Evolutionary conservation across 2,888 invertebrate species (phyloP), one percentile per base, ranked within the genome.

Genomic region (Eumacrocentrus americanus): DNA sequence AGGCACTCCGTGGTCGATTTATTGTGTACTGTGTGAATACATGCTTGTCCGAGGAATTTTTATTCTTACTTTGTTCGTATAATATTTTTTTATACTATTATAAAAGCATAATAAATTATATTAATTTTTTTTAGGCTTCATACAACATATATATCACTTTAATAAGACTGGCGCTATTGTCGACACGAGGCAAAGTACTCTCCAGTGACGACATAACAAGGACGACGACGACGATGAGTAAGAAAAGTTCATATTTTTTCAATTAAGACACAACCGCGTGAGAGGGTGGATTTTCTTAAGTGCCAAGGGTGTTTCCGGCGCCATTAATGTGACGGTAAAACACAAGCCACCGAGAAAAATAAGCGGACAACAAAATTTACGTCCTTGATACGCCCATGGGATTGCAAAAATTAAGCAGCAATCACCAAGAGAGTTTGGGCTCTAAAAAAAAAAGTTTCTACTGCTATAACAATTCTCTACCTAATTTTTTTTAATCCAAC

Each of bases 211-310:
- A 48, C 22, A 12, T n/a, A 29, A 29, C n/a, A 22, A n/a, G 22
- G 20, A 44, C 9, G 20, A 20, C 6, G 38, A 22, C 5, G 29
- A 9, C 9, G 35, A 51, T 16, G 62, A 59, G 60, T 64, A 57
- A 70, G 73, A 76, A 76, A 80, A 79, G 73, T 77, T 79, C 74
- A 76, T 78, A 77, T 78, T 79, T 79, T 80, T 80, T 79, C 78
- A 79, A 79, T 80, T 78, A 79, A 75, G 72, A 72, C 70, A 67
- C 64, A 67, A n/a, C 67, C 60, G 62, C 57, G 50, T 46, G 47
- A 42, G 56, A 52, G 60, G 40, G 54, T 59, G 57, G 48, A 55
- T 35, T 40, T 40, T 42, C 50, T 56, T 60, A 50, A 60, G 55
- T 60, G 55, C 47, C 58, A 65, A 69, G 67, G 67, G 69, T 70